Conservation (phyloP, 2,888 invertebrate genomes). For the Sclerodermus sp. region DNA sequence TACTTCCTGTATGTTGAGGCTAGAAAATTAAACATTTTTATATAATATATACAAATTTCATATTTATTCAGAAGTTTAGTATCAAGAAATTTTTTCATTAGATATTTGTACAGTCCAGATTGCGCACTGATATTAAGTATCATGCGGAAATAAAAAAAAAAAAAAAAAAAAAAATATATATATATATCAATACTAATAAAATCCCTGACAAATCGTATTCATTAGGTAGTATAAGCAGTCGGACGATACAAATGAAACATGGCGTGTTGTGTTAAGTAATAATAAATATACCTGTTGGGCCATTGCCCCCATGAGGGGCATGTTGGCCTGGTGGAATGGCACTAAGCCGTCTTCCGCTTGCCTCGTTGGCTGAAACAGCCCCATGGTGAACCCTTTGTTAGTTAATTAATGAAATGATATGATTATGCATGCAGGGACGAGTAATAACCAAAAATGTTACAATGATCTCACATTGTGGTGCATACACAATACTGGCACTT, state of each 20-base stretch:
- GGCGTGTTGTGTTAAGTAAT: slow-evolving; percentile 30
- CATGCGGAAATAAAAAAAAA: not conserved
- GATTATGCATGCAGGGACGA: slow-evolving; percentile 38
- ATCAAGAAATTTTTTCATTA: not conserved
- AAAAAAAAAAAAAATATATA: not conserved
- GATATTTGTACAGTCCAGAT: not conserved
- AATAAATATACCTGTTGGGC: slow-evolving; percentile 55
- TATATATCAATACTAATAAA: not conserved
- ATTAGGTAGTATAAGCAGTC: slow-evolving; percentile 14
- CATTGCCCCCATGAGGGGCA: slow-evolving; percentile 68
- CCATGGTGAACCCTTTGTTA: slow-evolving; percentile 51
- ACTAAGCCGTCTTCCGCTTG: slow-evolving; percentile 64
- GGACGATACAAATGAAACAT: slow-evolving; percentile 48
- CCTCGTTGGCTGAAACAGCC: slow-evolving; percentile 60
- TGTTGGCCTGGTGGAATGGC: slow-evolving; percentile 62
- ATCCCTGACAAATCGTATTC: not conserved
- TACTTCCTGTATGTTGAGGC: slow-evolving; percentile 63
- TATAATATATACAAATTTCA: not conserved
- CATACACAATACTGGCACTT: too few relatives aligned
- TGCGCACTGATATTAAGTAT: slow-evolving; percentile 16
- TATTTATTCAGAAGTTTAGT: slow-evolving; percentile 4
- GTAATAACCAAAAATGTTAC: slow-evolving; percentile 16
- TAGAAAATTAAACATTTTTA: slow-evolving; percentile 41
- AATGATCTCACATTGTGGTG: not conserved
- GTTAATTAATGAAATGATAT: slow-evolving; percentile 46